Conservation (phyloP, 2,888 invertebrate species). For the Pseudanteris insignis region DNA sequence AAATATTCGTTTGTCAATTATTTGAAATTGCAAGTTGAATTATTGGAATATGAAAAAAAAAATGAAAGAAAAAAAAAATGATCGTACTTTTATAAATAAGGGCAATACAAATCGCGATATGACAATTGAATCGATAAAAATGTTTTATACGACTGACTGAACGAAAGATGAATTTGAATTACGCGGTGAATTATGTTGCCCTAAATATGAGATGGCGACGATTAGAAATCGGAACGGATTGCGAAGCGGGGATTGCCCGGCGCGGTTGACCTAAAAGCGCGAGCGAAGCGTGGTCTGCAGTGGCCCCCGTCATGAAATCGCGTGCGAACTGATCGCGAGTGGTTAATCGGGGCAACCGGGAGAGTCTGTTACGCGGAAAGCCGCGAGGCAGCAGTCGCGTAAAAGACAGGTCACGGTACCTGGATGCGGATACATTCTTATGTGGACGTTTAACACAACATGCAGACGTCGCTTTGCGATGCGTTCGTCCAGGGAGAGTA, state of each 20-base stretch:
- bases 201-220: too few species aligned
- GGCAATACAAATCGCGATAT: too few species aligned
- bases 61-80: too few species aligned
- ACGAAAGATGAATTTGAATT: too few species aligned
- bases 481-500: conserved; percentile 65
- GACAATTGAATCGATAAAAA: too few species aligned
- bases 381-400: background rate
- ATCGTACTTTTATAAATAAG: too few species aligned
- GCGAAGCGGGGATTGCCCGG: background rate
- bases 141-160: too few species aligned
- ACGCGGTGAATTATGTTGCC: too few species aligned
- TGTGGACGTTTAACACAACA: conserved; percentile 55
- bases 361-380: background rate
- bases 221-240: too few species aligned
- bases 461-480: conserved; percentile 50
- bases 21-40: too few species aligned
- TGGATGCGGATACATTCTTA: conserved; percentile 50
- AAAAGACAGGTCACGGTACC: conserved; percentile 26
- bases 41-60: too few species aligned
- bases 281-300: background rate
- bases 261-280: conserved; percentile 16
- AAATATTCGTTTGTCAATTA: too few species aligned
- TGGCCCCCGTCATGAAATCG: conserved; percentile 16
- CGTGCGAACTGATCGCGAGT: conserved; percentile 4
- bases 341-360: conserved; percentile 3